Base-by-base conservation (phyloP, 2,797 vertebrate genomes). In the Enoplosus armatus region DNA sequence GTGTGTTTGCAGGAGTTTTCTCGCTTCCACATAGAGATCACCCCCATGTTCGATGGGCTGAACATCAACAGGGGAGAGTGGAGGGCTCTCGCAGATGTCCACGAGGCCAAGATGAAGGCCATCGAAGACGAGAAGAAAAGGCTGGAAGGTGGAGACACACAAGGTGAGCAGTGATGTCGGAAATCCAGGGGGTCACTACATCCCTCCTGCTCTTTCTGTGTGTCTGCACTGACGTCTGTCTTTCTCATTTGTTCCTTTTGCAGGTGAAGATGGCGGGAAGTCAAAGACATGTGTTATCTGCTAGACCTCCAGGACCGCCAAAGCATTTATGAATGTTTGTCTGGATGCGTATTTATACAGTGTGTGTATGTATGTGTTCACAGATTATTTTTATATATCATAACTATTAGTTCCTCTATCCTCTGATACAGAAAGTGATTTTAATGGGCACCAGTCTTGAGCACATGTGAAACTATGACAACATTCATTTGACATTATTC, bases 261-360 rank as follows among this genome's bases (percentile, higher is more conserved):
- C 56, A 63, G 65, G 0, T 58, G 90, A 58, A 70, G 93, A 93
- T 0, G 91, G 87, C 0, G 95, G 89, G 75, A 97, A 97, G 93
- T 96, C 97, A 81, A 98, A 97, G 95, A 98, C 96, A 1, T 97
- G 96, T 86, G 90, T 93, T 73, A 92, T 97, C 94, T 94, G 96
- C 86, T 97, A 96, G 79, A 89, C 39, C 53, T 29, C 22, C 45
- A 31, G 20, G 65, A 47, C 24, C 24, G 1, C 33, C 1, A 0
- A 50, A 35, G 68, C 35, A 54, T 53, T 75, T n/a, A 11, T 71
- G 64, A 33, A 53, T 63, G 66, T 67, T 54, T 81, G 68, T 41
- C 58, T 73, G 72, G 11, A 31, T 85, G 74, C 79, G 62, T 75
- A 10, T 79, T 55, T 88, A 75, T 78, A 64, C 50, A 37, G 58